These are phyloP conservation scores for Eremobia ochroleuca DNA, from an alignment of 2,888 invertebrate genomes.

Conservation along the genomic window DNA sequence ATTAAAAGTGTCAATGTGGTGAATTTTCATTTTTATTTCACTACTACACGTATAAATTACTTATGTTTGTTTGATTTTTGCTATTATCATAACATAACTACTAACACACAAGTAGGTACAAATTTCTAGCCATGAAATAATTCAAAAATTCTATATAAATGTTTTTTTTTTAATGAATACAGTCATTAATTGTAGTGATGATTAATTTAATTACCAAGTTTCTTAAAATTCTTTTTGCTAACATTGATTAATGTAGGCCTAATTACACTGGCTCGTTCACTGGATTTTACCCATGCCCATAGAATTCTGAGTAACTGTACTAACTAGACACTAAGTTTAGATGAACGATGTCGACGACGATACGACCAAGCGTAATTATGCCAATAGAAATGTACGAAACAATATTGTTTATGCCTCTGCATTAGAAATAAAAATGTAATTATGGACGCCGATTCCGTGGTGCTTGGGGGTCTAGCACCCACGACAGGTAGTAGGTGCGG, in stretches of 20 bases:
- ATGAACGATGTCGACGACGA: background rate
- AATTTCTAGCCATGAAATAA: background rate
- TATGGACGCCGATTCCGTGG: background rate
- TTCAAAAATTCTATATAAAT: background rate
- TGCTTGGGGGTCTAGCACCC: background rate
- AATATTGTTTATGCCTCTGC: background rate
- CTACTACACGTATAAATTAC: background rate
- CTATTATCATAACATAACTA: background rate
- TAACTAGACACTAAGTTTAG: background rate
- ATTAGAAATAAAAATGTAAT: background rate
- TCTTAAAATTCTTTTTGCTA: background rate
- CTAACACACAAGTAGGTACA: background rate
- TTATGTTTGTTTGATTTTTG: background rate
- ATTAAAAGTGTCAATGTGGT: background rate
- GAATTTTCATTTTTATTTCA: background rate
- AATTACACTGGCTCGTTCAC: background rate
- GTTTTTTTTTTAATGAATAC: background rate
- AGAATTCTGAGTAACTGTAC: background rate
- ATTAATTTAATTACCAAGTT: background rate
- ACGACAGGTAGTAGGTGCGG: too few relatives aligned
- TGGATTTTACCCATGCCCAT: background rate
- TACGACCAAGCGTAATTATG: background rate
- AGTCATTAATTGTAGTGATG: background rate
- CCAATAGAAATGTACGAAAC: too few relatives aligned
- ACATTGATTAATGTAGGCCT: background rate